Conservation (phyloP, 2,113 vertebrate genomes). For the Hirundichthys speculiger region DNA sequence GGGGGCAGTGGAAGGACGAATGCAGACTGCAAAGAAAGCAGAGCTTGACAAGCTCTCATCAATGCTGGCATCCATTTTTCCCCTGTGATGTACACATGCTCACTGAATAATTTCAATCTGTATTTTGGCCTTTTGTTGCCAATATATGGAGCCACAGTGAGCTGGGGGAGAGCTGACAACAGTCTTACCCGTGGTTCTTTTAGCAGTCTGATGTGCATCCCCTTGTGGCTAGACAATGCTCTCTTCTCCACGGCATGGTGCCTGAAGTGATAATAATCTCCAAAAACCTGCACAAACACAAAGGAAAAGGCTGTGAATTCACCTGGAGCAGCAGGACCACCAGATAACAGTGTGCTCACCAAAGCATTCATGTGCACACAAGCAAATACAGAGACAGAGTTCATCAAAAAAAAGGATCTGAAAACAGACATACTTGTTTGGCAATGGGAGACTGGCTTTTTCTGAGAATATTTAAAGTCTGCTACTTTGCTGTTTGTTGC, state of each 20-base stretch:
- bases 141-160: slow-evolving; percentile 28
- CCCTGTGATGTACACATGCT: slow-evolving; percentile 27
- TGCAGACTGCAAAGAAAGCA: slow-evolving; percentile 31
- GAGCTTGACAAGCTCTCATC: slow-evolving; percentile 59
- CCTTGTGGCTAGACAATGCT: slow-evolving; percentile 85
- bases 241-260: slow-evolving; percentile 89
- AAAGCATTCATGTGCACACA: slow-evolving; percentile 28
- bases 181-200: slow-evolving; percentile 87
- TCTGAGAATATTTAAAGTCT: not conserved
- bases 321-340: slow-evolving; percentile 28
- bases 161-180: slow-evolving; percentile 35
- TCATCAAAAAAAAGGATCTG: not conserved
- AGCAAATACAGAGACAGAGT: slow-evolving; percentile 7
- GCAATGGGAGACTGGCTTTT: not conserved
- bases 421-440: slow-evolving; percentile 14
- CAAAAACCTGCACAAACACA: slow-evolving; percentile 87
- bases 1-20: slow-evolving; percentile 32
- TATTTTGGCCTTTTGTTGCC: slow-evolving; percentile 59
- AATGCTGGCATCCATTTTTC: slow-evolving; percentile 38
- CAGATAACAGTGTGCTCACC: slow-evolving; percentile 32
- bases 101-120: slow-evolving; percentile 52
- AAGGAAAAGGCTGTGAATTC: slow-evolving; percentile 49
- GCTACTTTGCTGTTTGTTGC: no score
- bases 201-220: slow-evolving; percentile 84
- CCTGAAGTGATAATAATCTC: slow-evolving; percentile 94